A percentile compares a stretch with the other conserved stretches of the same genome.
These are phyloP conservation scores for Callionymus lyra DNA, from an alignment of 2,113 vertebrate species.

Conservation along the genomic window DNA sequence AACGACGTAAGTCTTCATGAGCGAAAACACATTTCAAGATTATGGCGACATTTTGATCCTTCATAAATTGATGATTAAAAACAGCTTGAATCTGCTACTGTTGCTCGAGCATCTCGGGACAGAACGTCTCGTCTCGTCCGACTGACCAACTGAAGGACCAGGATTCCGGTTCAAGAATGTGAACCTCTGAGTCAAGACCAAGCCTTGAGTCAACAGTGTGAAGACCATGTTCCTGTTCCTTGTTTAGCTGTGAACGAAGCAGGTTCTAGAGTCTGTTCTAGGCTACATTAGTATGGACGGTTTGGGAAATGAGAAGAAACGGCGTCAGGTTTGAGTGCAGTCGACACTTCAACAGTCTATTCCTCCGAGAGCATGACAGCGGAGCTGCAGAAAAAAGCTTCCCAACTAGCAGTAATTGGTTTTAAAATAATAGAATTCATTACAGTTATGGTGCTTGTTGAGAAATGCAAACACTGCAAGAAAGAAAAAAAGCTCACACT, in stretches of 20 bases:
- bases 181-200: too few relatives aligned
- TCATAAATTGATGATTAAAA: too few relatives aligned
- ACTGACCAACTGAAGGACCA: too few relatives aligned
- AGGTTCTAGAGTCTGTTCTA: conserved; percentile 16
- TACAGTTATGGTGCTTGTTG: conserved; percentile 66
- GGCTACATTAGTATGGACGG: conserved; percentile 45
- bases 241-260: conserved; percentile 11
- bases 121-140: too few relatives aligned
- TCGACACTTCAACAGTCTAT: conserved; percentile 43
- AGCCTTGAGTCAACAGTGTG: too few relatives aligned
- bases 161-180: too few relatives aligned
- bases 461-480: conserved; percentile 65
- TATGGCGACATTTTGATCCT: too few relatives aligned
- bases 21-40: too few relatives aligned
- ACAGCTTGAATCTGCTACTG: too few relatives aligned
- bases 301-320: conserved; percentile 49
- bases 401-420: conserved; percentile 71
- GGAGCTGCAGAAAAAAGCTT: conserved; percentile 40
- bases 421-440: conserved; percentile 75
- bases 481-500: conserved; percentile 47
- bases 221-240: too few relatives aligned
- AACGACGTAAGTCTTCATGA: too few relatives aligned
- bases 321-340: conserved; percentile 52
- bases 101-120: too few relatives aligned
- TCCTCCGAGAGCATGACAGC: conserved; percentile 60